Conservation (phyloP, 2,113 vertebrate species). For the Mormyrus lacerda region DNA sequence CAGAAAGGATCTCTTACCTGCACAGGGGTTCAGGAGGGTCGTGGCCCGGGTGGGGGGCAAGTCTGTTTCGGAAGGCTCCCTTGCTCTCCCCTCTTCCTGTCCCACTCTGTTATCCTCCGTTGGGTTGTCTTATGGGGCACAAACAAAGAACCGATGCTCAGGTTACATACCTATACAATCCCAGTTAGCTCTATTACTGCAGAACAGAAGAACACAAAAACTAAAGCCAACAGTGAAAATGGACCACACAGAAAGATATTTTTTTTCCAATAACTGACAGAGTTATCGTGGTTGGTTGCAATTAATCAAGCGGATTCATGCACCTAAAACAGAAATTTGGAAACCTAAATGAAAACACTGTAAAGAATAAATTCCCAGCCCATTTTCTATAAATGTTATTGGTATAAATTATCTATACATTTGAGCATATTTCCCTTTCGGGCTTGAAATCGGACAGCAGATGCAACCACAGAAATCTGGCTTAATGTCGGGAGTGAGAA, state of each 20-base stretch:
- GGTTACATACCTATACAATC: not conserved
- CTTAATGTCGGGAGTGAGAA: not conserved
- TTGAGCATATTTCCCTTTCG: not conserved
- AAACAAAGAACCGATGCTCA: not conserved
- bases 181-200: not conserved
- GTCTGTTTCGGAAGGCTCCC: slow-evolving; percentile 22
- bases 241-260: not conserved
- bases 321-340: not conserved
- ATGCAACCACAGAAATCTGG: not conserved
- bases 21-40: slow-evolving; percentile 47
- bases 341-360: not conserved
- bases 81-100: slow-evolving; percentile 37
- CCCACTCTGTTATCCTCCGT: slow-evolving; percentile 55
- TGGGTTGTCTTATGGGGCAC: slow-evolving; percentile 43
- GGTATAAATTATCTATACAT: not conserved
- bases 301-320: not conserved
- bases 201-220: not conserved
- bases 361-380: not conserved
- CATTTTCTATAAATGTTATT: not conserved
- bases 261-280: not conserved
- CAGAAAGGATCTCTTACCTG: slow-evolving; percentile 45
- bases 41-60: slow-evolving; percentile 21
- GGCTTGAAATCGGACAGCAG: not conserved
- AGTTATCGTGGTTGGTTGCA: not conserved
- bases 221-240: not conserved